These are phyloP conservation scores for Ceryle rudis DNA, from an alignment of 2,797 vertebrate genomes.

Conservation along the genomic window DNA sequence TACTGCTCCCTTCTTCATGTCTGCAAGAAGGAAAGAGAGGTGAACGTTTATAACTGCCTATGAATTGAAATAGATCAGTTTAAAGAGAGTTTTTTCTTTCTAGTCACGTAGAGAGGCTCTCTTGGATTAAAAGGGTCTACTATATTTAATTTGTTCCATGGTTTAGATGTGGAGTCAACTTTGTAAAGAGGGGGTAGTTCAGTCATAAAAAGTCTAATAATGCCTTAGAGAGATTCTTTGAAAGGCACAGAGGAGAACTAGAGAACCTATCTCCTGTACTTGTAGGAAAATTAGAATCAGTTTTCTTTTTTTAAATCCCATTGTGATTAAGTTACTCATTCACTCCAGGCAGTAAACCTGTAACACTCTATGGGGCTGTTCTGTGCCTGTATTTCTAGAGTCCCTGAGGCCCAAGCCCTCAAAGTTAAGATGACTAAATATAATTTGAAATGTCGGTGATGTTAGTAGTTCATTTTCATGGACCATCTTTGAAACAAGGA, in stretches of 20 bases:
- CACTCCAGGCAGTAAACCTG: not conserved
- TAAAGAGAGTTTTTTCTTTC: not conserved
- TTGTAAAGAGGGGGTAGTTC: not conserved
- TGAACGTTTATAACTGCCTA: not conserved
- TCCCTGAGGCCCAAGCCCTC: not conserved
- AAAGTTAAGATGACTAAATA: not conserved
- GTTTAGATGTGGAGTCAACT: constrained; percentile 7
- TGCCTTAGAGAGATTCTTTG: not conserved
- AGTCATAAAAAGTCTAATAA: not conserved
- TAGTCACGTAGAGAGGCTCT: not conserved
- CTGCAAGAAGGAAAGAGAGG: not conserved
- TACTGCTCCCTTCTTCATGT: not conserved
- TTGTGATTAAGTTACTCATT: constrained; percentile 4
- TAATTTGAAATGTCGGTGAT: not conserved
- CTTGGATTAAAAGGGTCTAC: constrained; percentile 10
- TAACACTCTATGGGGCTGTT: not conserved
- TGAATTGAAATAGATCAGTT: not conserved
- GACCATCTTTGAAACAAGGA: not conserved
- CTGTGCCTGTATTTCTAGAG: not conserved
- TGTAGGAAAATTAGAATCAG: not conserved
- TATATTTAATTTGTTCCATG: not conserved
- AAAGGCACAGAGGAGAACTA: constrained; percentile 5
- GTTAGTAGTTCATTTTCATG: not conserved
- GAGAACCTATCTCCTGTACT: not conserved
- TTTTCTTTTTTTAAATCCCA: not conserved